Evolutionary conservation across 2,113 vertebrate species (phyloP).

Genomic region (Xiphophorus hellerii): DNA sequence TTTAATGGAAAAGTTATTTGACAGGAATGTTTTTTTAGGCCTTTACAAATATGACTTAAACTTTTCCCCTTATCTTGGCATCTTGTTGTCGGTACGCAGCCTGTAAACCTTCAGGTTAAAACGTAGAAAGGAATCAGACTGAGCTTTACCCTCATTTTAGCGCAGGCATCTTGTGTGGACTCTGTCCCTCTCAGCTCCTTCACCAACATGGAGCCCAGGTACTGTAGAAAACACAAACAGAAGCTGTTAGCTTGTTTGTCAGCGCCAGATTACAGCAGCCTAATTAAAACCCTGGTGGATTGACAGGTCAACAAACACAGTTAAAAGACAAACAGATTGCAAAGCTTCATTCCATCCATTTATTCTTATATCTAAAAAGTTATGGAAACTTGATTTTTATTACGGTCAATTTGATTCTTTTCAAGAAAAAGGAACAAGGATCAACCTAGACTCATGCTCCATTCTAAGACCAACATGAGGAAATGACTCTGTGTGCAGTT

Average conservation of each 20-base stretch:
- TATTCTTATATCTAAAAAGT: too few relatives aligned
- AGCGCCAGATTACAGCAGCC: not conserved
- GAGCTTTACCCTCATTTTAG: slow-evolving; percentile 96
- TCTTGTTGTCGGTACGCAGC: too few relatives aligned
- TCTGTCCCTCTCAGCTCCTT: slow-evolving; percentile 98
- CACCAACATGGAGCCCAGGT: slow-evolving; percentile 99
- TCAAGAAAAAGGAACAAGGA: too few relatives aligned
- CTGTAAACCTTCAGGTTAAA: not conserved
- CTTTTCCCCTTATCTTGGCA: not conserved
- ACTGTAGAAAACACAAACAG: slow-evolving; percentile 77
- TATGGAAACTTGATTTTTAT: not conserved
- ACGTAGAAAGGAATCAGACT: not conserved
- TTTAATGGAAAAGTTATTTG: too few relatives aligned
- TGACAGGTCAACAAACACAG: not conserved
- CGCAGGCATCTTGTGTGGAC: slow-evolving; percentile 97
- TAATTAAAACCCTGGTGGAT: not conserved
- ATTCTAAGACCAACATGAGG: not conserved
- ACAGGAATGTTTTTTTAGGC: too few relatives aligned
- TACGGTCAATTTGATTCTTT: not conserved
- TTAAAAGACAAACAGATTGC: not conserved
- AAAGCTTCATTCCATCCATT: not conserved
- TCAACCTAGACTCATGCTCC: not conserved
- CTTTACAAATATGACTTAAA: not conserved
- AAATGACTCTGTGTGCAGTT: slow-evolving; percentile 10
- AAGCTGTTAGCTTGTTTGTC: not conserved